Conservation (phyloP, 2,888 invertebrate genomes). For the Flexamia atlantica region DNA sequence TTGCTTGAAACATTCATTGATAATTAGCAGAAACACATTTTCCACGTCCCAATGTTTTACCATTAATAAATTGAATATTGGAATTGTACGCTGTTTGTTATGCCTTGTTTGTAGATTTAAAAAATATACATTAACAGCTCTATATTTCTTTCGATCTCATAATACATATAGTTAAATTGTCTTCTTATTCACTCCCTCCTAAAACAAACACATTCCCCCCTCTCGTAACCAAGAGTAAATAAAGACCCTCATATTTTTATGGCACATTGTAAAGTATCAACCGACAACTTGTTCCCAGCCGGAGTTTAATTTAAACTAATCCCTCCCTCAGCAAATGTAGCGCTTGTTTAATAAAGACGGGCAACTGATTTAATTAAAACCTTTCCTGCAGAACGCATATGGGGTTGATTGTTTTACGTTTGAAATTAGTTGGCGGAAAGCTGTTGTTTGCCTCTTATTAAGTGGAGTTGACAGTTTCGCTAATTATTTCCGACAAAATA, state of each 20-base stretch:
- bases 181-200: too few species aligned
- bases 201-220: not conserved
- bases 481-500: not conserved
- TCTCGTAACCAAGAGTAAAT: not conserved
- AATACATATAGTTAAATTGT: too few species aligned
- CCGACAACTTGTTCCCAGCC: not conserved
- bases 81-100: too few species aligned
- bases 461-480: constrained; percentile 14
- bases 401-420: constrained; percentile 30
- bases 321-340: constrained; percentile 35
- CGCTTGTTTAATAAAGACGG: constrained; percentile 39
- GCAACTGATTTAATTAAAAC: constrained; percentile 35
- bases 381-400: constrained; percentile 39
- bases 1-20: too few species aligned
- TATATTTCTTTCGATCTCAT: too few species aligned
- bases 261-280: not conserved
- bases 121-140: too few species aligned
- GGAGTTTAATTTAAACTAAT: constrained; percentile 28
- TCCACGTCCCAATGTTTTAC: too few species aligned
- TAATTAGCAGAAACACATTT: too few species aligned
- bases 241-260: constrained; percentile 11
- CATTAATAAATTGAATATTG: too few species aligned
- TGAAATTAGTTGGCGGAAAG: constrained; percentile 5
- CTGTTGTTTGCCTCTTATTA: constrained; percentile 18
- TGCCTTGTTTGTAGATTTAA: too few species aligned